Evolutionary conservation across 2,888 invertebrate species (phyloP), one percentile per base, ranked within the genome.

Genomic region (Eilema depressum): DNA sequence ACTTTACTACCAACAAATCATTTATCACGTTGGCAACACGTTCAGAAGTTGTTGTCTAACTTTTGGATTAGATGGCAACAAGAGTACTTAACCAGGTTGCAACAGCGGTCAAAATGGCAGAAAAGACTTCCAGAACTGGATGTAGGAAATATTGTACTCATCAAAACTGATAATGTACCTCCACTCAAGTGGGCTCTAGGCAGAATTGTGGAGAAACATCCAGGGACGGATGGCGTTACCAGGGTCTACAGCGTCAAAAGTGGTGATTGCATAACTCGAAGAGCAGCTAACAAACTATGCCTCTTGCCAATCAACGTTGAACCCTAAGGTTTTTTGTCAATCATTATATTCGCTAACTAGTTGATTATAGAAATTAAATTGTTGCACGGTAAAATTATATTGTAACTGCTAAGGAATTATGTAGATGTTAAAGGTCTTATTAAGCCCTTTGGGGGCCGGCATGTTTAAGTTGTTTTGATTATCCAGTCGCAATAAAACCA

Each of bases 131-230:
- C 66, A 8, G 81, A 85, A 37, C 68, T 79, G 28, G 61, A 76
- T 2, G 47, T 78, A 12, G 80, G 81, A 20, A 75, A 85, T 37
- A 73, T 85, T 17, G 82, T 85, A 10, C 61, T 83, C 30, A 71
- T 83, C 4, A 83, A 81, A 64, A 61, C 70, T 20, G 78, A 80
- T 14, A 74, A 76, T 25, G 33, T 81, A 3, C 80, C 82, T 17
- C 82, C 82, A 2, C 75, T 74, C 23, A 76, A 78, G 70, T 81
- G 81, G 79, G 30, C 73, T 12, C 33, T 81, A 25, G 82, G 80
- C 12, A 68, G 81, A n/a, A 72, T 83, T 33, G 33, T 33, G 10
- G 10, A 33, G 10, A 80, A 79, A 65, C 77, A 83, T 66, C 76
- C 81, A 7, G 78, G 78, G 28, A 30, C 30, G 17, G 81, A 83